These are phyloP conservation scores for Galaxea fascicularis DNA, from an alignment of 92 coral and sea anemone genomes.

Conservation along the genomic window DNA sequence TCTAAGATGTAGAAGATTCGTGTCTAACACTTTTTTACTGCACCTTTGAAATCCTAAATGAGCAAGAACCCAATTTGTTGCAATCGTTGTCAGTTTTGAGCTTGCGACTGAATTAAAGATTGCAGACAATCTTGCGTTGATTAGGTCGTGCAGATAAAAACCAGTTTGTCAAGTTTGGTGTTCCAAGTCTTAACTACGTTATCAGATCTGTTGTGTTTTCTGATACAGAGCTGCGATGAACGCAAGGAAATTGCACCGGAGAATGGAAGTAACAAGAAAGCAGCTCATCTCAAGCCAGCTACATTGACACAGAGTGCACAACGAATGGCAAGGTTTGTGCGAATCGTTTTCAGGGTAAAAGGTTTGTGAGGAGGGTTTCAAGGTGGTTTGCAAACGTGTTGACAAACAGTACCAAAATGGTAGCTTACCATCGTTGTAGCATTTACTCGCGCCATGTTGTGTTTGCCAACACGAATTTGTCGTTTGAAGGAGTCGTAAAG, in stretches of 20 bases:
- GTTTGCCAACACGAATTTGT: no score
- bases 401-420: no score
- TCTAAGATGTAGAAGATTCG: neutral
- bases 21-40: neutral
- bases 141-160: neutral
- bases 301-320: conserved; percentile 46
- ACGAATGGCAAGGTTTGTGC: conserved; percentile 62
- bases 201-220: conserved; percentile 16
- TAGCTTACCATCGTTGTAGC: no score
- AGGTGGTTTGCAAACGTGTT: no score
- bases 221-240: conserved; percentile 16
- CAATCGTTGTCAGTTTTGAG: neutral
- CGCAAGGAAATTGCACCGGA: neutral
- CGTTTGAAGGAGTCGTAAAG: no score
- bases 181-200: neutral
- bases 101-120: neutral
- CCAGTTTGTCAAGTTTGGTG: neutral
- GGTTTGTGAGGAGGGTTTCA: neutral
- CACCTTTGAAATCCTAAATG: neutral
- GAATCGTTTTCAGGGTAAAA: neutral
- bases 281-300: neutral
- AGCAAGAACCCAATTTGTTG: neutral
- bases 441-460: no score
- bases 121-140: neutral
- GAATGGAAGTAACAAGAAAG: neutral